Evolutionary conservation across 2,888 invertebrate species (phyloP).

Genomic region (Aporophyla lueneburgensis): DNA sequence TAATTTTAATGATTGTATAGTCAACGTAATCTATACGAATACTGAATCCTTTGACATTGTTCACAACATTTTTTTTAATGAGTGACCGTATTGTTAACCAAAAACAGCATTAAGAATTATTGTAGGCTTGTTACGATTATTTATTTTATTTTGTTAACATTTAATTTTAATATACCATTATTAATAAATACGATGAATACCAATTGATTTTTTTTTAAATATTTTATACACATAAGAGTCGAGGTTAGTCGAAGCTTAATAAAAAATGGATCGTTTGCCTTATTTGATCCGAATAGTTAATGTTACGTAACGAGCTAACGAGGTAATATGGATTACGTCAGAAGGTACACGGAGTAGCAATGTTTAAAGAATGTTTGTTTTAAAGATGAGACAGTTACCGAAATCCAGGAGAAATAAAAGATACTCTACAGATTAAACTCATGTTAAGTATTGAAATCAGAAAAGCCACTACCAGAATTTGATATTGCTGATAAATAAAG

Average conservation of each 20-base stretch:
- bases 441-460: neutral
- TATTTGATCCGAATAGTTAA: neutral
- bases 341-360: constrained; percentile 27
- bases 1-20: neutral
- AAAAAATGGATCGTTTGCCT: neutral
- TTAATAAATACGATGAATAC: no score
- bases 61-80: neutral
- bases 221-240: no score
- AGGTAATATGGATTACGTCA: constrained; percentile 11
- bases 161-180: no score
- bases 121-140: no score
- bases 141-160: no score
- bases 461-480: neutral
- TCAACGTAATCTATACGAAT: neutral
- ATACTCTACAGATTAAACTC: neutral
- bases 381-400: neutral
- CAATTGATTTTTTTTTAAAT: no score
- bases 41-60: neutral
- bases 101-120: no score
- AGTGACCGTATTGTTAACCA: neutral
- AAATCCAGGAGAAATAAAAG: neutral
- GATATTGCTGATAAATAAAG: neutral
- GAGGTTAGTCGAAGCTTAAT: no score
- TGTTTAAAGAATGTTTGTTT: neutral
- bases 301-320: neutral